phyloP scores from a whole-genome alignment of 1,140 invertebrate genomes.

The Cotesia vestalis region DNA sequence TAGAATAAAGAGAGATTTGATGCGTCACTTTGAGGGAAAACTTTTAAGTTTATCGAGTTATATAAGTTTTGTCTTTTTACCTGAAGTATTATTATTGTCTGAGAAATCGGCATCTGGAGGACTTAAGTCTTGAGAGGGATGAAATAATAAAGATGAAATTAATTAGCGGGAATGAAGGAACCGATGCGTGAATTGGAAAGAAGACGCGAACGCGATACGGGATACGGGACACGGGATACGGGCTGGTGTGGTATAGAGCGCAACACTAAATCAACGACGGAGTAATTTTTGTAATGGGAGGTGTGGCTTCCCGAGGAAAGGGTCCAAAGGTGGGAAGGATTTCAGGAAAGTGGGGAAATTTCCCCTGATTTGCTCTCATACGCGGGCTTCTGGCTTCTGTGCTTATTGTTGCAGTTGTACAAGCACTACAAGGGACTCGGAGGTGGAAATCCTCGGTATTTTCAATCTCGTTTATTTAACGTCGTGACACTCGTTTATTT shows the following conservation, averaged over 20 bases:
- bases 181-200: no score
- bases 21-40: no score
- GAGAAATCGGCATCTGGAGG: no score
- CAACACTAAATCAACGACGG: slow-evolving; percentile 66
- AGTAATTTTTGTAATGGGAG: slow-evolving; percentile 69
- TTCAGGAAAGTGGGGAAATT: slow-evolving; percentile 40
- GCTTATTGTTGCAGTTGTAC: slow-evolving; percentile 27
- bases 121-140: no score
- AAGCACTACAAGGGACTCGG: slow-evolving; percentile 20
- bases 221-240: slow-evolving; percentile 34
- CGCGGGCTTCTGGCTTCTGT: slow-evolving; percentile 31
- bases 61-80: no score
- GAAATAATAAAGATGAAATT: no score
- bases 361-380: slow-evolving; percentile 33
- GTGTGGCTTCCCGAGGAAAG: slow-evolving; percentile 61
- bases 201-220: slow-evolving; percentile 34
- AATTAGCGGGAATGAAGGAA: no score
- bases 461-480: slow-evolving; percentile 31
- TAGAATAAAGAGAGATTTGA: no score
- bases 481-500: slow-evolving; percentile 2
- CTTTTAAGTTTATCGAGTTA: no score
- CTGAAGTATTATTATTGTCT: no score
- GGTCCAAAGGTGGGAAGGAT: slow-evolving; percentile 38
- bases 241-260: slow-evolving; percentile 46
- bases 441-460: slow-evolving; percentile 38